Evolutionary conservation across 2,797 vertebrate species (phyloP), one percentile per base, ranked within the genome.

Genomic region (Sarcophilus harrisii): DNA sequence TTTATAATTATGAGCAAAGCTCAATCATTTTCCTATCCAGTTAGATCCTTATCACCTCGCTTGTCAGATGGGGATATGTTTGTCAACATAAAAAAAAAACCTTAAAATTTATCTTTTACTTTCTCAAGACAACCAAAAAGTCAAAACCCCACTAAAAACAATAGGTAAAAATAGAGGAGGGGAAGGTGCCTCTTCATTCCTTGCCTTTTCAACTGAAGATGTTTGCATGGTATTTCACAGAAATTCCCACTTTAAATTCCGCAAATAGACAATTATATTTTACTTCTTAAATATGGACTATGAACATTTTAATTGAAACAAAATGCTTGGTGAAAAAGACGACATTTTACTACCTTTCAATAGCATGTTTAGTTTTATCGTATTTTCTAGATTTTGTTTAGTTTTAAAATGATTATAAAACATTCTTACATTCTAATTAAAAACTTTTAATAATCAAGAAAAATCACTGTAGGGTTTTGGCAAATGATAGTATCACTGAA

Each of bases 21-120:
- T 98, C 96, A 98, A 6, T 98, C 97, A 95, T 90, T 99, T 99
- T 98, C 96, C 97, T 97, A 96, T 99, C 95, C 98, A 98, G 98
- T 96, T 97, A 97, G 97, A 98, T 98, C 98, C 97, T 98, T 97
- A 98, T 97, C 98, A 96, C 96, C 95, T 98, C 98, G 98, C 98
- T 98, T 98, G 98, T 99, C 98, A 98, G 94, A 91, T 55, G 98
- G 95, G 99, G 98, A 98, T 98, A 91, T 95, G 73, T 52, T 96
- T 98, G 97, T 98, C 97, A 98, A 91, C 96, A 97, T 97, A 97
- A 95, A 93, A 94, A 94, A 62, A 54, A 9, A 5, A 5, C 54
- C 11, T 0, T 0, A 30, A 10, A 54, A 8, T 94, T 1, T 21
- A 62, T 92, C 55, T 54, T 97, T 96, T 30, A 95, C 57, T 96